Evolutionary conservation across 2,888 invertebrate species (phyloP).

Genomic region (Xylota sylvarum): DNA sequence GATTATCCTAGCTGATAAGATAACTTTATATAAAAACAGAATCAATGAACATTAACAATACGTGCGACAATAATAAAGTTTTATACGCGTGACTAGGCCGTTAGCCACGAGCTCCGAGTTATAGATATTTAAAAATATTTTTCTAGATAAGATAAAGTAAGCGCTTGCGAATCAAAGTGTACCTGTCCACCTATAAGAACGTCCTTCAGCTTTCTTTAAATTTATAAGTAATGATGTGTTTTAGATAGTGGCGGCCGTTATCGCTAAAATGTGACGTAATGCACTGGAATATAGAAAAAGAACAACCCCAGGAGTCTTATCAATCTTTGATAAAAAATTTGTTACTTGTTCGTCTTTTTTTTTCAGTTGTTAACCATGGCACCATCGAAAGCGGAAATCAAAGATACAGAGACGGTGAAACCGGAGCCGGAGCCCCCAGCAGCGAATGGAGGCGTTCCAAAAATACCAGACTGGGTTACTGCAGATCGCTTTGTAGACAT

Average conservation of each 20-base stretch:
- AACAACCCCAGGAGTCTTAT: background rate
- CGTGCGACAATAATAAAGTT: background rate
- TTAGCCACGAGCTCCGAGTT: background rate
- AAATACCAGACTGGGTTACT: conserved; percentile 66
- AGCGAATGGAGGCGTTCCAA: background rate
- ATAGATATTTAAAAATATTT: background rate
- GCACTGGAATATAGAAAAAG: background rate
- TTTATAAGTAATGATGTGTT: background rate
- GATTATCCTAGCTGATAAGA: background rate
- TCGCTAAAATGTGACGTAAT: background rate
- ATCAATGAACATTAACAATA: background rate
- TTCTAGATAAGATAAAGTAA: background rate
- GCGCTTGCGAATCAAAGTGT: background rate
- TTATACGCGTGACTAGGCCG: background rate
- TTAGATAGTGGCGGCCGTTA: background rate
- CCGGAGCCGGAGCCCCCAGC: background rate
- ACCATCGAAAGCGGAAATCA: background rate
- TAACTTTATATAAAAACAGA: background rate
- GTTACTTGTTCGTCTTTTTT: background rate
- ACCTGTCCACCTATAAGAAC: background rate
- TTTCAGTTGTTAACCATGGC: conserved; percentile 24
- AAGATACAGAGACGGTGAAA: background rate
- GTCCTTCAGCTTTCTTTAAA: background rate
- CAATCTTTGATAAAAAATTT: background rate
- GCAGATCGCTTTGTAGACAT: conserved; percentile 78